phyloP scores from a whole-genome alignment of 2,888 invertebrate species.

The Timema cristinae region DNA sequence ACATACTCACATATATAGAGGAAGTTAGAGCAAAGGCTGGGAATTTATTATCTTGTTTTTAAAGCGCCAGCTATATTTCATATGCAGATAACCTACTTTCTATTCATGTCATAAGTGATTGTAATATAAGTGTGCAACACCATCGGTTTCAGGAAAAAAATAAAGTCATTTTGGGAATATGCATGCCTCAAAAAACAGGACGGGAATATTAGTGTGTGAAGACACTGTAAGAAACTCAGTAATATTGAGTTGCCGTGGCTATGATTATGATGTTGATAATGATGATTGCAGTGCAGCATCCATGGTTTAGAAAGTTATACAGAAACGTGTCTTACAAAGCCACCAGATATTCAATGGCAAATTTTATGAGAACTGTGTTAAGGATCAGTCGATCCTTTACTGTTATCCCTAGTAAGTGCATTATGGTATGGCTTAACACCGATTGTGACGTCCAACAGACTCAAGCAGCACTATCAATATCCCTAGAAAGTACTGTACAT shows the following conservation, averaged over 20 bases:
- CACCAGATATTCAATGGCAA: neutral
- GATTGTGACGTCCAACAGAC: too few species aligned
- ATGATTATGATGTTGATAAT: neutral
- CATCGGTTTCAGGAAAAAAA: neutral
- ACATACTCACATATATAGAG: neutral
- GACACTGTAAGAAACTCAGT: neutral
- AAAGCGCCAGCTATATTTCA: neutral
- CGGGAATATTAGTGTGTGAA: conserved; percentile 4
- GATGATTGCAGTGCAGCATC: neutral
- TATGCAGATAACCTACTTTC: too few species aligned
- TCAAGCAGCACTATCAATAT: too few species aligned
- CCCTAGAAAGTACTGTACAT: too few species aligned
- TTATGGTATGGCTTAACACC: too few species aligned
- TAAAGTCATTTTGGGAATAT: neutral
- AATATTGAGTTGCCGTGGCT: neutral
- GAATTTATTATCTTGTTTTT: conserved; percentile 3
- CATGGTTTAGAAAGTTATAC: neutral
- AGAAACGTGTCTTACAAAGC: neutral
- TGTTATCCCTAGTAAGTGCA: conserved; percentile 10
- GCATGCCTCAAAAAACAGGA: neutral
- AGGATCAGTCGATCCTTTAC: neutral
- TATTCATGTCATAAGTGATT: neutral
- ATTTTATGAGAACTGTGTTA: neutral
- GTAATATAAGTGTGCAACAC: neutral
- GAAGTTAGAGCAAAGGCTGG: neutral